A percentile compares a stretch with the other conserved stretches of the same genome.
Conservation (phyloP, 2,797 vertebrate species). For the Premnoplex brunnescens region DNA sequence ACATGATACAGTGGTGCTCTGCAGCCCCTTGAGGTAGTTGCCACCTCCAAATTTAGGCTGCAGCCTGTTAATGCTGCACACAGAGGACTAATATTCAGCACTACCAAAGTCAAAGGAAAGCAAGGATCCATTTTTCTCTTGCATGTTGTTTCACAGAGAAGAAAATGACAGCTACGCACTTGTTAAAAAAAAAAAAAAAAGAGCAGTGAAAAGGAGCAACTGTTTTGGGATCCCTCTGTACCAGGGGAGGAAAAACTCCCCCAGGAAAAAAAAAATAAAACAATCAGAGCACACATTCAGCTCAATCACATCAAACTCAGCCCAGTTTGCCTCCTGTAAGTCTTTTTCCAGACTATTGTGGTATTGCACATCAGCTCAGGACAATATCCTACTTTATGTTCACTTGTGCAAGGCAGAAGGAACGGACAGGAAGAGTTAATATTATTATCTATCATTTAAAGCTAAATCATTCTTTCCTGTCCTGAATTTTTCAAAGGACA, state of each 20-base stretch:
- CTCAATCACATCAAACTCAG: not conserved
- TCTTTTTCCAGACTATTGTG: not conserved
- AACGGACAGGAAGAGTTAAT: not conserved
- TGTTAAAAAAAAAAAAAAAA: not conserved
- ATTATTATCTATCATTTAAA: not conserved
- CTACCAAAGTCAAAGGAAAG: not conserved
- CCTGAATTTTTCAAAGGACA: not conserved
- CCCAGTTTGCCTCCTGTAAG: fast-evolving
- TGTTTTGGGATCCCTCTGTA: not conserved
- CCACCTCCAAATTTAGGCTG: not conserved
- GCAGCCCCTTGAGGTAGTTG: not conserved
- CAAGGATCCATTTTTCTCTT: not conserved
- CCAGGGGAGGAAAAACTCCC: not conserved
- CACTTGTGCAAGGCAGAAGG: not conserved
- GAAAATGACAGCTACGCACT: not conserved
- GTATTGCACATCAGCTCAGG: not conserved
- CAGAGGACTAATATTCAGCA: not conserved
- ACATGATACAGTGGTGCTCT: not conserved
- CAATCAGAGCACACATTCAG: not conserved
- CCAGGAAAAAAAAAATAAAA: not conserved
- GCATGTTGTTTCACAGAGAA: not conserved
- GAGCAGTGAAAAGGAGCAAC: not conserved
- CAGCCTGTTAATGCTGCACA: not conserved
- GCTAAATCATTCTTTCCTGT: not conserved
- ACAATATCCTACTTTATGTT: not conserved